phyloP scores from a whole-genome alignment of 1,140 invertebrate genomes.

The Plectrocnemia conspersa region DNA sequence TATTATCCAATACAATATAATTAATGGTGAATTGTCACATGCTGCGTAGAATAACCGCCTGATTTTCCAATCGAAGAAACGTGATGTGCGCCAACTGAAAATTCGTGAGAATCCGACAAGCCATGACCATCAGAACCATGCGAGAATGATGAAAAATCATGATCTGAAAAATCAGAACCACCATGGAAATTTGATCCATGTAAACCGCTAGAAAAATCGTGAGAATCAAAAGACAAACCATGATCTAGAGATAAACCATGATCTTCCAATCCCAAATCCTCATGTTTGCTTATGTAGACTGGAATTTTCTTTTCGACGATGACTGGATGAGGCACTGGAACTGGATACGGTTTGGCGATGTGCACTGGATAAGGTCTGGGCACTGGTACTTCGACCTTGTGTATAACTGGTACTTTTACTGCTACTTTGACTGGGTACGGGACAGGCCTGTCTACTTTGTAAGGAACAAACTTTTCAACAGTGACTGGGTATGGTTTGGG shows the following conservation, averaged over 20 bases:
- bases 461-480: constrained; percentile 40
- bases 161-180: no score
- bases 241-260: no score
- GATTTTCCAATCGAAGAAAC: background rate
- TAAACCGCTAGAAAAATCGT: no score
- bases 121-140: no score
- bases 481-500: constrained; percentile 39
- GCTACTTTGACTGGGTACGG: constrained; percentile 37
- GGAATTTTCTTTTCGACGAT: constrained; percentile 36
- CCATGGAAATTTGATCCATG: no score
- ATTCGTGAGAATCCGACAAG: no score
- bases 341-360: constrained; percentile 44
- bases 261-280: no score
- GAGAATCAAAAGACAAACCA: no score
- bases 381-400: constrained; percentile 41
- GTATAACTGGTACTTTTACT: constrained; percentile 43
- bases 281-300: constrained; percentile 32
- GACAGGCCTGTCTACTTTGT: constrained; percentile 33
- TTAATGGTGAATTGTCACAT: constrained; percentile 15
- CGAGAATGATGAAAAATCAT: no score
- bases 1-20: constrained; percentile 6
- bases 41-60: constrained; percentile 2
- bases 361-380: constrained; percentile 40
- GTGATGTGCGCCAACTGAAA: background rate
- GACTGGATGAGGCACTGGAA: constrained; percentile 35